phyloP scores from a whole-genome alignment of 1,140 invertebrate genomes.

The Eciton burchellii region DNA sequence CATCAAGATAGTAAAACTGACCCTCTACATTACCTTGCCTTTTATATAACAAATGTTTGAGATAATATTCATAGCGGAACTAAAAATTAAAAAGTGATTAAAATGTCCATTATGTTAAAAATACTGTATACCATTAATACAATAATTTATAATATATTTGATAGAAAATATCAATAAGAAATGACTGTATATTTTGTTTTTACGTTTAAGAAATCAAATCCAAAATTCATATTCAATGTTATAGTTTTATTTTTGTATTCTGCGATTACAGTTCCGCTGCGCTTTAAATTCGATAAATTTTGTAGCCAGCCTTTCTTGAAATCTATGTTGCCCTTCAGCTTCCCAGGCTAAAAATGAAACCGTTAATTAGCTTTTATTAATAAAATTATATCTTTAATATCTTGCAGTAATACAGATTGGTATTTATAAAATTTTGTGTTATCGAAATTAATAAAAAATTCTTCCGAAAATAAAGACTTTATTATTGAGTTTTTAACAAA shows the following conservation, averaged over 20 bases:
- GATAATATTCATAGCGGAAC: constrained; percentile 68
- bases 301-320: constrained; percentile 66
- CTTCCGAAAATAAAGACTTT: background rate
- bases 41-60: constrained; percentile 48
- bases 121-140: background rate
- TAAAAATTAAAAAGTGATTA: constrained; percentile 47
- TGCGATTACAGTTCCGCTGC: constrained; percentile 34
- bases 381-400: background rate
- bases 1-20: constrained; percentile 27
- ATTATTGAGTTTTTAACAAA: background rate
- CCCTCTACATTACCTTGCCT: constrained; percentile 64
- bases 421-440: background rate
- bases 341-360: constrained; percentile 48
- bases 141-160: background rate
- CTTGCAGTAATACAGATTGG: background rate
- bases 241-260: constrained; percentile 54
- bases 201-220: constrained; percentile 69
- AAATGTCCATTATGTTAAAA: background rate
- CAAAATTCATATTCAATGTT: constrained; percentile 61
- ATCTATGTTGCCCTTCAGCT: constrained; percentile 26
- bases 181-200: constrained; percentile 31
- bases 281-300: constrained; percentile 66
- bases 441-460: background rate
- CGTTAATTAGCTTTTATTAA: background rate
- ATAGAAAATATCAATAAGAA: background rate